Base-by-base conservation (phyloP, 2,797 vertebrate species). In the Perdix hodgsoniae region DNA sequence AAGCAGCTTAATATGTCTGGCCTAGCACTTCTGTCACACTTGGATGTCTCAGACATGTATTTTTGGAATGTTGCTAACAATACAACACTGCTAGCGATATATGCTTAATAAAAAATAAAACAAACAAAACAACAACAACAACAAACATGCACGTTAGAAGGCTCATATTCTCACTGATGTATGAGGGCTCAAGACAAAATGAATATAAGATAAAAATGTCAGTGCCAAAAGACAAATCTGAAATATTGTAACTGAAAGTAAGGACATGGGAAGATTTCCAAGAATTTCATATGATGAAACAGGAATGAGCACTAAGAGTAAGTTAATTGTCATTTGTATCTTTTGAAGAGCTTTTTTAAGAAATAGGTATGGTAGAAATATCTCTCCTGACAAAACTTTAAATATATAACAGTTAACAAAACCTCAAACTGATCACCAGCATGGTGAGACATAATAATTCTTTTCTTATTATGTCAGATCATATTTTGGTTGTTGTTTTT, bases 351-450 rank as follows among this genome's bases (percentile, higher is more conserved):
- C 23, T 44, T 85, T 83, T 83, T 71, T 29, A 52, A 57, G 39
- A 93, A 93, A 81, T 31, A 85, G 69, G 57, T 3, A 24, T 19
- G 45, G 74, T 29, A 59, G 94, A 84, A 91, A 70, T 40, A 77
- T 31, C 72, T 26, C 7, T 88, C 3, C 7, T 14, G 80, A 7
- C 6, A 74, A 81, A 88, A 6, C 33, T 79, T 49, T 86, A 81
- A 72, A 73, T 57, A 78, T 75, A 42, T 17, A 69, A 49, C 33
- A 54, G 10, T 5, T 10, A 6, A 69, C 22, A 50, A 33, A 86
- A 88, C 29, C 57, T 88, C 44, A 88, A 61, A 76, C 1, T 67
- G 33, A 56, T 70, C 7, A 67, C 5, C 11, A 86, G 24, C 10
- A 72, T 49, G n/a, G 35, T 63, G 6, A 17, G 23, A 56, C 4